Base-by-base conservation (phyloP, 2,888 invertebrate species). In the Alloplasta piceator region DNA sequence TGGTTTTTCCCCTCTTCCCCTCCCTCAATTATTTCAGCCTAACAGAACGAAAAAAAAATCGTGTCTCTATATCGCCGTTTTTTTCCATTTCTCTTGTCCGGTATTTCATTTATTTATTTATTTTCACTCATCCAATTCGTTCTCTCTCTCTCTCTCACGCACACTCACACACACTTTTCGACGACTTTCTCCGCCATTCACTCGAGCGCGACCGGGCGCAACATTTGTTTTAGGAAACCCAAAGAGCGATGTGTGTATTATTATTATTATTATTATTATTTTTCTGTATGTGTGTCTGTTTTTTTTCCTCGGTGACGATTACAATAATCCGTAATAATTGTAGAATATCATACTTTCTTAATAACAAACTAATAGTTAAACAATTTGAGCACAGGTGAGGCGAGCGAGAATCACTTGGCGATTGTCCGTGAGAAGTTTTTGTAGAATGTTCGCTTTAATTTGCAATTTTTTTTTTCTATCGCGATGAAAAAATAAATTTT, bases 371-470 rank as follows among this genome's bases (percentile, higher is more conserved):
- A 90, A 91, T 90, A 88, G 88, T 90, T 26, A 90, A 91, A 90
- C 89, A 91, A 91, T 89, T 91, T 91, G 91, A 91, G 91, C 90
- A 91, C 90, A 91, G 89, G 87, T 88, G 88, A 86, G 84, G 86
- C 87, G 86, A 70, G 70, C 85, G 84, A 76, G 79, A 78, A 70
- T 63, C 16, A 66, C 64, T 36, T 12, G 63, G n/a, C 46, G 64
- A 66, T 60, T 39, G 43, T 43, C 55, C 55, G 63, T 46, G 60
- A 9, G 6, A 48, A 58, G 58, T 6, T 16, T 60, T n/a, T n/a
- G n/a, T n/a, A n/a, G n/a, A n/a, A n/a, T n/a, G n/a, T n/a, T 26
- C 26, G 26, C 38, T 52, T 78, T 39, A 58, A 43, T 76, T 60
- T 52, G 5, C 41, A 41, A 3, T 6, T 61, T 46, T 58, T 68